A percentile compares a stretch with the other conserved stretches of the same genome.
These are phyloP conservation scores for Latheticus oryzae DNA, from an alignment of 2,888 invertebrate species.

Conservation along the genomic window DNA sequence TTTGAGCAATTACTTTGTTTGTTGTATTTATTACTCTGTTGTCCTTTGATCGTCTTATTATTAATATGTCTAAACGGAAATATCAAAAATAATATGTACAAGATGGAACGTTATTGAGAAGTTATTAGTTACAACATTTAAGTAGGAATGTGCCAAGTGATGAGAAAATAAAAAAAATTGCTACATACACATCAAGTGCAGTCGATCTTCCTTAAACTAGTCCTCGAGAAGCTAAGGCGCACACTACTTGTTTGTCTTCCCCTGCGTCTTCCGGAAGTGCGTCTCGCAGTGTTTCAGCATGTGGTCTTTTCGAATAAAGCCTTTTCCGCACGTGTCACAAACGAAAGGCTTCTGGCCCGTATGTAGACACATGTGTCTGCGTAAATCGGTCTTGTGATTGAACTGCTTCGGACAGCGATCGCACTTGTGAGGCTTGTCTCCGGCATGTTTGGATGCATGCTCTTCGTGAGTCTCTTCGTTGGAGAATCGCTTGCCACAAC, in stretches of 20 bases:
- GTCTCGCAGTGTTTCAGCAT: slow-evolving; percentile 89
- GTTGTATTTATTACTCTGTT: slow-evolving; percentile 50
- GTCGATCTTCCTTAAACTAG: too few species aligned
- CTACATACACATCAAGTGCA: slow-evolving; percentile 52
- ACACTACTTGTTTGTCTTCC: slow-evolving; percentile 15
- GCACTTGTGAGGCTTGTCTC: slow-evolving; percentile 89
- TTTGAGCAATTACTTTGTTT: slow-evolving; percentile 56
- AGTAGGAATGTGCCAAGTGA: slow-evolving; percentile 58
- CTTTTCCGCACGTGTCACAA: slow-evolving; percentile 85
- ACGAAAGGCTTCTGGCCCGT: slow-evolving; percentile 87
- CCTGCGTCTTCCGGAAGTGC: slow-evolving; percentile 73
- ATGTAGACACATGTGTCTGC: slow-evolving; percentile 88
- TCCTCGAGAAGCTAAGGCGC: slow-evolving; percentile 1
- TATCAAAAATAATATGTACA: slow-evolving; percentile 55
- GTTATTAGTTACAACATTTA: slow-evolving; percentile 55
- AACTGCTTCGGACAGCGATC: slow-evolving; percentile 87
- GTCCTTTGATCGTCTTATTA: slow-evolving; percentile 47
- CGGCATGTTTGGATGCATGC: slow-evolving; percentile 82
- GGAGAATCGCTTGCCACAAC: slow-evolving; percentile 88
- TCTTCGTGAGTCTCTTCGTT: slow-evolving; percentile 77
- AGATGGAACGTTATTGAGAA: too few species aligned
- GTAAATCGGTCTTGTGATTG: slow-evolving; percentile 90
- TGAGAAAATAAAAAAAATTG: slow-evolving; percentile 52
- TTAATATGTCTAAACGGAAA: slow-evolving; percentile 43
- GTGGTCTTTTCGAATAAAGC: slow-evolving; percentile 91